A percentile compares a stretch with the other conserved stretches of the same genome.
These are phyloP conservation scores for Drosophila testacea DNA, from an alignment of 2,888 invertebrate genomes.

Conservation along the genomic window DNA sequence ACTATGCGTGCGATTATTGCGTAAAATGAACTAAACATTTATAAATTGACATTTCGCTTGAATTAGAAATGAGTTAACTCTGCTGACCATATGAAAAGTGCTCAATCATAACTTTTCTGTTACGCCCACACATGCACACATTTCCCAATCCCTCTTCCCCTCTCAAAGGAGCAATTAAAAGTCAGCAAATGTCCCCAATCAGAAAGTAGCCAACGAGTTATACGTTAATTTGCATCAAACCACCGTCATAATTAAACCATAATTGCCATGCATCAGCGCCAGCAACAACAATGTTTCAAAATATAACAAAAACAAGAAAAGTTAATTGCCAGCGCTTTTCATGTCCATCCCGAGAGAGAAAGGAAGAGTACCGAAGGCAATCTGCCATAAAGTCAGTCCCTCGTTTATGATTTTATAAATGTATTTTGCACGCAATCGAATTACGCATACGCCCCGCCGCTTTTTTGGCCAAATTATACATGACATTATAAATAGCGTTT, in stretches of 20 bases:
- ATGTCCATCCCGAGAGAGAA: conserved; percentile 2
- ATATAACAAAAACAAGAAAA: conserved; percentile 18
- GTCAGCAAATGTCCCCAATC: conserved; percentile 46
- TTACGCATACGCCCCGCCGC: conserved; percentile 41
- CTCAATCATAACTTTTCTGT: background rate
- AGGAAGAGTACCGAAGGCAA: background rate
- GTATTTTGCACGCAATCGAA: conserved; percentile 52
- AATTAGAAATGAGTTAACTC: conserved; percentile 5
- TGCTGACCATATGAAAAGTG: conserved; percentile 6
- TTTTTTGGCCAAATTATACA: conserved; percentile 23
- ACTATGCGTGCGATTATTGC: conserved; percentile 17
- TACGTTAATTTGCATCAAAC: conserved; percentile 60
- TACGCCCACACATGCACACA: conserved; percentile 5
- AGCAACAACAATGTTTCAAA: conserved; percentile 25
- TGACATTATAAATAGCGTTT: conserved; percentile 41
- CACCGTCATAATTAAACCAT: conserved; percentile 63
- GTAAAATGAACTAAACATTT: conserved; percentile 41
- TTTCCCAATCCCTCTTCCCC: background rate
- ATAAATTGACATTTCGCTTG: conserved; percentile 34
- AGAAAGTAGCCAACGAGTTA: conserved; percentile 28
- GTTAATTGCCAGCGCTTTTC: conserved; percentile 24
- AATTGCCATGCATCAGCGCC: conserved; percentile 55
- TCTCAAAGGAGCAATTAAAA: conserved; percentile 53
- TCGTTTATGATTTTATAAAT: conserved; percentile 46
- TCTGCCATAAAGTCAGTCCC: conserved; percentile 4